These are phyloP conservation scores for Scytalopus superciliaris DNA, from an alignment of 2,113 vertebrate species.

Conservation along the genomic window DNA sequence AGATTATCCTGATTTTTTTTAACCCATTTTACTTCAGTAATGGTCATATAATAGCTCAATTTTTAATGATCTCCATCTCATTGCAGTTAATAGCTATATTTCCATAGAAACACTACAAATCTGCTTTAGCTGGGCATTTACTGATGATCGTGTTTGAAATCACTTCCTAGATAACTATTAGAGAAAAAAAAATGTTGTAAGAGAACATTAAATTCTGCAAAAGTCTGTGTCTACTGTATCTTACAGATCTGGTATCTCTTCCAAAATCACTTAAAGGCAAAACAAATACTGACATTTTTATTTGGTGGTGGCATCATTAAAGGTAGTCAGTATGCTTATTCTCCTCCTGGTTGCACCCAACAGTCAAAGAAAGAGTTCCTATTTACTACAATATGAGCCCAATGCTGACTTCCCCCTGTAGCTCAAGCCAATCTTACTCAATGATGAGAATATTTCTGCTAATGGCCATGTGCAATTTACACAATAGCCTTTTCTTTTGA, in stretches of 20 bases:
- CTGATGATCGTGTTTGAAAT: slow-evolving; percentile 52
- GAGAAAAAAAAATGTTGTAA: slow-evolving; percentile 16
- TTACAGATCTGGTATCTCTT: neutral
- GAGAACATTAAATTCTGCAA: slow-evolving; percentile 22
- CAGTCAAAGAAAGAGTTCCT: neutral
- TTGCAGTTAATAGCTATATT: slow-evolving; percentile 41
- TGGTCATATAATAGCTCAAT: slow-evolving; percentile 7
- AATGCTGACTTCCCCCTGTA: slow-evolving; percentile 42
- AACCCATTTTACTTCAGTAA: slow-evolving; percentile 4
- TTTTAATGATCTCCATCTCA: slow-evolving; percentile 43
- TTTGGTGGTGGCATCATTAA: slow-evolving; percentile 16
- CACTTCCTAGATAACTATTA: slow-evolving; percentile 33
- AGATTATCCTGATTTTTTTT: slow-evolving; percentile 6
- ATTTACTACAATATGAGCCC: slow-evolving; percentile 25
- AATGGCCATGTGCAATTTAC: slow-evolving; percentile 57
- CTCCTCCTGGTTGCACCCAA: slow-evolving; percentile 2
- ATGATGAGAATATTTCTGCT: slow-evolving; percentile 74
- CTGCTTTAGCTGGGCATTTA: slow-evolving; percentile 32
- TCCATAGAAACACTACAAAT: slow-evolving; percentile 54
- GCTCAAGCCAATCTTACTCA: slow-evolving; percentile 65
- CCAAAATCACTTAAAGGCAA: neutral
- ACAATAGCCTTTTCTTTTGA: slow-evolving; percentile 74
- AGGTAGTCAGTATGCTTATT: neutral
- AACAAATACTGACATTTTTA: slow-evolving; percentile 16
- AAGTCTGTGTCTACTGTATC: slow-evolving; percentile 9